phyloP scores from a whole-genome alignment of 2,888 invertebrate genomes.

The Lycophotia porphyrea region DNA sequence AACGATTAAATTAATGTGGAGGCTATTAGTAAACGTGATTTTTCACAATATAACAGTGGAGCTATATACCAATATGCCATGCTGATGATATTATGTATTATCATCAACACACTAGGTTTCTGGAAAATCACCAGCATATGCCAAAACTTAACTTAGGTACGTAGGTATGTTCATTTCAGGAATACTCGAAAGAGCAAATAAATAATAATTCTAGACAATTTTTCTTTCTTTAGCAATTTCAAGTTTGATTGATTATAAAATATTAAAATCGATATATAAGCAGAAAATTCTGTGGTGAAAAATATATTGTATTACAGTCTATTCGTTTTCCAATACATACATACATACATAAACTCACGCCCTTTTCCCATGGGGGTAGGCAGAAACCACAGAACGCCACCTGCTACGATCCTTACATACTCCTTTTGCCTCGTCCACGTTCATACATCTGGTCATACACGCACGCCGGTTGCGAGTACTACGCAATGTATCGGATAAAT shows the following conservation, averaged over 20 bases:
- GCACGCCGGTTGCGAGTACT: too few species aligned
- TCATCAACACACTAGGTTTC: neutral
- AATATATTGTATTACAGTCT: too few species aligned
- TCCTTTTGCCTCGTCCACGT: too few species aligned
- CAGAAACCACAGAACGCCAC: too few species aligned
- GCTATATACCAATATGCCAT: neutral
- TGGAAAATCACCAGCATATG: neutral
- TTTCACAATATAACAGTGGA: constrained; percentile 21
- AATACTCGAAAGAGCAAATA: neutral
- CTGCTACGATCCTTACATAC: too few species aligned
- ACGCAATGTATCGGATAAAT: neutral
- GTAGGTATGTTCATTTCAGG: neutral
- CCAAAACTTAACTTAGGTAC: neutral
- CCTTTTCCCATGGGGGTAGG: too few species aligned
- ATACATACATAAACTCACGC: too few species aligned
- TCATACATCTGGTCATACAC: too few species aligned
- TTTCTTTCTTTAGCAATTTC: neutral
- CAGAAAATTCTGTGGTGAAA: neutral
- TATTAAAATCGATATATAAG: too few species aligned
- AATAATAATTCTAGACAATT: neutral
- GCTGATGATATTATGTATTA: neutral
- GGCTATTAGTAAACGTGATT: constrained; percentile 31
- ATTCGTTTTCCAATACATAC: too few species aligned
- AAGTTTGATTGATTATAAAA: neutral
- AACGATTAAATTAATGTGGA: constrained; percentile 28